Conservation (phyloP, 2,888 invertebrate species). For the Germaria angustata region DNA sequence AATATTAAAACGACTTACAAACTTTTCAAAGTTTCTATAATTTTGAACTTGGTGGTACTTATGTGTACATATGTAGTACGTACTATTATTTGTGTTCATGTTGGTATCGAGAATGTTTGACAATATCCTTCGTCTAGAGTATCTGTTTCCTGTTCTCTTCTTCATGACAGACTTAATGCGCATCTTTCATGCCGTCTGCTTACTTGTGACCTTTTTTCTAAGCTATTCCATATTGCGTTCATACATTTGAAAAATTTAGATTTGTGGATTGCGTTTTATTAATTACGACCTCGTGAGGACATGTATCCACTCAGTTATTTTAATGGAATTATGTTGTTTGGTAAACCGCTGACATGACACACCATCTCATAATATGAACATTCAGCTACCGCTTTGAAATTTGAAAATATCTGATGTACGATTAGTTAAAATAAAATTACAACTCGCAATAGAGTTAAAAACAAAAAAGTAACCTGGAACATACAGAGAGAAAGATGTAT, state of each 20-base stretch:
- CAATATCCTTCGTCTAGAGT: neutral
- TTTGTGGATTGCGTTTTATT: conserved; percentile 71
- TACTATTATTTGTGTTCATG: neutral
- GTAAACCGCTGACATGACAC: conserved; percentile 49
- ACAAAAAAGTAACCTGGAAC: no score
- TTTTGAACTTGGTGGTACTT: conserved; percentile 6
- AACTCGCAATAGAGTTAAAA: no score
- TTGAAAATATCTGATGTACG: no score
- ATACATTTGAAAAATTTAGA: conserved; percentile 67
- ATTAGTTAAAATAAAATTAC: no score
- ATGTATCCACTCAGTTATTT: conserved; percentile 1
- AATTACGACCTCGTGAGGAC: conserved; percentile 71
- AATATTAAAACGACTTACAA: conserved; percentile 51
- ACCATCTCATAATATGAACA: neutral
- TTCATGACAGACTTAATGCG: conserved; percentile 33
- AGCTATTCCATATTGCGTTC: conserved; percentile 35
- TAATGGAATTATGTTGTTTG: conserved; percentile 51
- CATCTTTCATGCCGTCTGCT: neutral
- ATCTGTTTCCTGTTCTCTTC: conserved; percentile 45
- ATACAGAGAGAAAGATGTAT: no score
- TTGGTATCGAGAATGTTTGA: neutral
- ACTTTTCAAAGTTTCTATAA: conserved; percentile 50
- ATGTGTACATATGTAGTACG: no score
- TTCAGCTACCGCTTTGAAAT: no score
- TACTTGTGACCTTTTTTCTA: conserved; percentile 40